Conservation (phyloP, 1,140 invertebrate genomes). For the Magallana ariakensis region DNA sequence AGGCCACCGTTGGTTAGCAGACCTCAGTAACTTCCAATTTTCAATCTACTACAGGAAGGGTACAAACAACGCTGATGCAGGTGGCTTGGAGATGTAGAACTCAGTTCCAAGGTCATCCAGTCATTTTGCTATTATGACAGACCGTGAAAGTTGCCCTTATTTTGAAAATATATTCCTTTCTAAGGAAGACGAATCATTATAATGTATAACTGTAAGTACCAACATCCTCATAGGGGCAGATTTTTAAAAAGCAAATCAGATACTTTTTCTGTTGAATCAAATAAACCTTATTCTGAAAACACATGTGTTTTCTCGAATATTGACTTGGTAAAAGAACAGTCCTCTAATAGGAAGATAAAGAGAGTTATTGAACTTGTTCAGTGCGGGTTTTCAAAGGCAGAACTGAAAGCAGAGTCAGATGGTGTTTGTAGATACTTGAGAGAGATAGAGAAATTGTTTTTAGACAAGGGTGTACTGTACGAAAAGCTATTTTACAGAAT, state of each 20-base stretch:
- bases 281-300: neutral
- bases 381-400: neutral
- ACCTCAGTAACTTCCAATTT: neutral
- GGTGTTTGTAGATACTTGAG: neutral
- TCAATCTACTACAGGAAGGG: neutral
- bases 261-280: neutral
- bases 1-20: constrained; percentile 39
- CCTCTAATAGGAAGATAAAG: neutral
- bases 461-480: neutral
- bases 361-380: neutral
- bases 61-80: neutral
- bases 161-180: neutral
- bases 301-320: neutral
- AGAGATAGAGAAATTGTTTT: neutral
- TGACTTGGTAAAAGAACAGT: neutral
- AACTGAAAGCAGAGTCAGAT: neutral
- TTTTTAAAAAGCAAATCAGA: neutral
- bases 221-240: neutral
- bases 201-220: neutral
- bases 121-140: neutral
- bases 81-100: neutral
- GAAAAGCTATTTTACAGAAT: neutral
- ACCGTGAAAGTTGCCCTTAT: neutral
- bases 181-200: neutral
- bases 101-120: neutral